Conservation (phyloP, 2,113 vertebrate species). For the Lepidothrix coronata region DNA sequence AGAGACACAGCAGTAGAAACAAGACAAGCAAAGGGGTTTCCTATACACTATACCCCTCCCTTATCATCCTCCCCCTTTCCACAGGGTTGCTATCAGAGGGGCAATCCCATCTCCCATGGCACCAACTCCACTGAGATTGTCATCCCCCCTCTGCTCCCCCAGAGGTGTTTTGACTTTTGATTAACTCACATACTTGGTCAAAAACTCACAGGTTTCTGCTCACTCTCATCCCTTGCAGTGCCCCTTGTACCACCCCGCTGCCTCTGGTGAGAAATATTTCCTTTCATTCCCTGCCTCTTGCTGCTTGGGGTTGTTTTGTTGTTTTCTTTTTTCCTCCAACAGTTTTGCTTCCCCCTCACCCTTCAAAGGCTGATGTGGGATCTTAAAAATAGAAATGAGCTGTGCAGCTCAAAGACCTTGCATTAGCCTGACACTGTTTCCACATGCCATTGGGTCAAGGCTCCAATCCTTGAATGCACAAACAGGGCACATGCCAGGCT, state of each 20-base stretch:
- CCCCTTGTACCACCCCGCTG: rapidly evolving
- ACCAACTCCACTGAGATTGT: neutral
- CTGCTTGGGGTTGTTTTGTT: neutral
- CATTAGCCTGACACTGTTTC: neutral
- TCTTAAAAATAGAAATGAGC: constrained; percentile 4
- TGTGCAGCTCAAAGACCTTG: rapidly evolving
- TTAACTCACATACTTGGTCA: neutral
- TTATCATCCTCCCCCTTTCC: neutral
- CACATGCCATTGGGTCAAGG: neutral
- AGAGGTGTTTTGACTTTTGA: neutral
- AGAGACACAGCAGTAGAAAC: neutral
- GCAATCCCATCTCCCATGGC: neutral
- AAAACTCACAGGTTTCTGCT: rapidly evolving
- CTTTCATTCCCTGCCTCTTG: neutral
- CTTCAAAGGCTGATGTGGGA: neutral
- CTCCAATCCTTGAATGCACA: rapidly evolving
- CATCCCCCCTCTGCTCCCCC: neutral
- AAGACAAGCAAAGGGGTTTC: neutral
- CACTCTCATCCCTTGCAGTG: neutral
- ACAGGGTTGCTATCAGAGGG: rapidly evolving
- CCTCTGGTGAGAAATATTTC: neutral
- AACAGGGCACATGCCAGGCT: neutral
- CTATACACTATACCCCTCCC: neutral
- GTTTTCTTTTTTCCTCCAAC: neutral
- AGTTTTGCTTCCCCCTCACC: neutral